Evolutionary conservation across 2,113 vertebrate genomes (phyloP).

Genomic region (Brachypodius melanocephalos): DNA sequence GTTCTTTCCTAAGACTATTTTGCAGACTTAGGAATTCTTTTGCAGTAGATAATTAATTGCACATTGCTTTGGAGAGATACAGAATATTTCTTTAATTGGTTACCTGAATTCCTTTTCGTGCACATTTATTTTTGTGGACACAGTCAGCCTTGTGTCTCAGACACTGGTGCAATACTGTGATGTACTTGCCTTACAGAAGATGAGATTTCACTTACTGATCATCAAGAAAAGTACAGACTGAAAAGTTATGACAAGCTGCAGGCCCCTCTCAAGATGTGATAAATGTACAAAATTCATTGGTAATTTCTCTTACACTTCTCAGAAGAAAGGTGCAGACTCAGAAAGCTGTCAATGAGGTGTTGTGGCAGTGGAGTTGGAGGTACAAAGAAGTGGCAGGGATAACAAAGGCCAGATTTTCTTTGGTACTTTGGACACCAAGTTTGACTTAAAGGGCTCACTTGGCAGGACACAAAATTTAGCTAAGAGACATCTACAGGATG

Average conservation of each 20-base stretch:
- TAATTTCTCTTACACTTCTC: not conserved
- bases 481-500: not conserved
- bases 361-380: not conserved
- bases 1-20: not conserved
- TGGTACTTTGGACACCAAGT: not conserved
- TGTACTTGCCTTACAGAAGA: not conserved
- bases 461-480: not conserved
- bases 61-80: not conserved
- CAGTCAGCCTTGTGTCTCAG: not conserved
- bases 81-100: not conserved
- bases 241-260: not conserved
- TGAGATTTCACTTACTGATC: not conserved
- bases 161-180: not conserved
- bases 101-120: not conserved
- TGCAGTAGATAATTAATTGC: not conserved
- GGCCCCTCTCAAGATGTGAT: not conserved
- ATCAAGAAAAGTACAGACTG: not conserved
- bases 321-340: not conserved
- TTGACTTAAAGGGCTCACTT: not conserved
- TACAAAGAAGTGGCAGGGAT: not conserved
- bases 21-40: not conserved
- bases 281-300: not conserved
- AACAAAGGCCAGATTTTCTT: not conserved
- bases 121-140: not conserved
- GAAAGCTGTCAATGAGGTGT: not conserved